phyloP scores from a whole-genome alignment of 2,888 invertebrate genomes.

The Chromoteleia sp. region DNA sequence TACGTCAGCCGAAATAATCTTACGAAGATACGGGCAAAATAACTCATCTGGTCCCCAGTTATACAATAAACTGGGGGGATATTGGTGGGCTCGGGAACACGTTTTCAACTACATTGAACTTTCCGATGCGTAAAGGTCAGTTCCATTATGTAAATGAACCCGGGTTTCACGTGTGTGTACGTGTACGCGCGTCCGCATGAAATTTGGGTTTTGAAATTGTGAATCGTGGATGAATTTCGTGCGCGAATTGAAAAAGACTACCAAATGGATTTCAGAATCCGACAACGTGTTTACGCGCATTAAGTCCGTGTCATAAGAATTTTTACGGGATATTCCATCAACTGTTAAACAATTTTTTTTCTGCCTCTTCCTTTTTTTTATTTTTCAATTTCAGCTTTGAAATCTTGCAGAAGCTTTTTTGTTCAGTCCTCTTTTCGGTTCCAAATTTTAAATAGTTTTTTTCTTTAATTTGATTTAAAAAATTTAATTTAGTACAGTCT shows the following conservation, averaged over 20 bases:
- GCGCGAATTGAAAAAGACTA: slow-evolving; percentile 19
- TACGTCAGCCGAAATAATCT: slow-evolving; percentile 56
- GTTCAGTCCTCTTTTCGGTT: too few species aligned
- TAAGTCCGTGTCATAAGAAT: neutral
- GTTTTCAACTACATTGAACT: slow-evolving; percentile 62
- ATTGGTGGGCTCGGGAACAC: slow-evolving; percentile 57
- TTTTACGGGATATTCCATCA: too few species aligned
- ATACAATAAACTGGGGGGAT: slow-evolving; percentile 55
- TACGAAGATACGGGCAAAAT: slow-evolving; percentile 39
- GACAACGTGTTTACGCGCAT: slow-evolving; percentile 20
- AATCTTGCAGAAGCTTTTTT: too few species aligned
- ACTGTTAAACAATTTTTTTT: too few species aligned
- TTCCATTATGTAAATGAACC: slow-evolving; percentile 64
- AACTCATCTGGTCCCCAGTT: slow-evolving; percentile 57
- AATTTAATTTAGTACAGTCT: too few species aligned
- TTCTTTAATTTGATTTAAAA: too few species aligned
- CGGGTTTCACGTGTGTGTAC: neutral
- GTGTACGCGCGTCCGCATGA: slow-evolving; percentile 14
- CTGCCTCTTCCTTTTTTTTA: too few species aligned
- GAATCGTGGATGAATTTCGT: slow-evolving; percentile 20
- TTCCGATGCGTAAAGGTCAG: slow-evolving; percentile 68
- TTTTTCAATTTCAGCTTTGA: too few species aligned
- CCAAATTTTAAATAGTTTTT: too few species aligned
- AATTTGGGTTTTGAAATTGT: slow-evolving; percentile 44
- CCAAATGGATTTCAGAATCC: slow-evolving; percentile 20